These are phyloP conservation scores for Cryptus viduatorius DNA, from an alignment of 2,888 invertebrate genomes.

Conservation along the genomic window DNA sequence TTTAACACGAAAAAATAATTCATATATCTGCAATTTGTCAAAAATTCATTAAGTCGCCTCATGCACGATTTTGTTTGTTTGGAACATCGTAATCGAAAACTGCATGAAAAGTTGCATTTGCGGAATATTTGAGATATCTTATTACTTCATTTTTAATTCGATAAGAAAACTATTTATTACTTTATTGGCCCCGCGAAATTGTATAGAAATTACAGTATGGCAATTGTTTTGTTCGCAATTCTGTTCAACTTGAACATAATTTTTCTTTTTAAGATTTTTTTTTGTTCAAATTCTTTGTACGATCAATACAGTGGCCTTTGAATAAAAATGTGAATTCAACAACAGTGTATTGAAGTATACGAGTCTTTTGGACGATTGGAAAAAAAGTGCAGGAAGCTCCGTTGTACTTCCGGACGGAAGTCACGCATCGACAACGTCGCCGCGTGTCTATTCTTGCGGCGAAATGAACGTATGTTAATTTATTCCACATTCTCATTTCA, in stretches of 20 bases:
- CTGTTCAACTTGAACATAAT: too few species aligned
- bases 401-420: conserved; percentile 57
- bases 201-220: too few species aligned
- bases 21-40: too few species aligned
- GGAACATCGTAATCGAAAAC: neutral
- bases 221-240: too few species aligned
- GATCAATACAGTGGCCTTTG: neutral
- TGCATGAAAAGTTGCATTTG: too few species aligned
- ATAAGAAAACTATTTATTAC: too few species aligned
- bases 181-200: too few species aligned
- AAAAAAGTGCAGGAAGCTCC: conserved; percentile 28
- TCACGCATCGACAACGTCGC: conserved; percentile 44
- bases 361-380: neutral
- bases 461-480: neutral
- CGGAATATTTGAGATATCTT: too few species aligned
- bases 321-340: neutral
- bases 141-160: too few species aligned
- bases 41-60: too few species aligned
- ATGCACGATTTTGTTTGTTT: too few species aligned
- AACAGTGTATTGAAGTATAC: neutral
- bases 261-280: too few species aligned
- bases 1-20: neutral
- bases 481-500: neutral
- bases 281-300: neutral
- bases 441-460: conserved; percentile 25